Conservation (phyloP, 2,797 vertebrate species). For the Rhynchotus rufescens region DNA sequence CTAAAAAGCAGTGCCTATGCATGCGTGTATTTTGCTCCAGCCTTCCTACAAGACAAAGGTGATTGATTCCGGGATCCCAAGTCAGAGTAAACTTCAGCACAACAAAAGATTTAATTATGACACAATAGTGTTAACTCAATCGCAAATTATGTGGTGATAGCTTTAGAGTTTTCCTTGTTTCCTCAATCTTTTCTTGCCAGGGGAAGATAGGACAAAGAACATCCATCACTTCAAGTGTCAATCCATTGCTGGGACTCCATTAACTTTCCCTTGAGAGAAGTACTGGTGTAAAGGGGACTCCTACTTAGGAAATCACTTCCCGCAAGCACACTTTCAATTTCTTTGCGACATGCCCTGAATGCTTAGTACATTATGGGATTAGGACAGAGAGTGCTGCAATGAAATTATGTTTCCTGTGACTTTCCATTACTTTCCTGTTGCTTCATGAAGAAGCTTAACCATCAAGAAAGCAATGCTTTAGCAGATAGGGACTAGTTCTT, state of each 20-base stretch:
- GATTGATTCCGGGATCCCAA: background rate
- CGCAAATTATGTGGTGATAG: background rate
- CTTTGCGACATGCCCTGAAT: background rate
- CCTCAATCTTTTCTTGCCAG: background rate
- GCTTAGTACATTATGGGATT: background rate
- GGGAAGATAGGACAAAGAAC: background rate
- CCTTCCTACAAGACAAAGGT: background rate
- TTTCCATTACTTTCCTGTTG: background rate
- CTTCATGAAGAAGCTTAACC: background rate
- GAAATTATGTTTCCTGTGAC: background rate
- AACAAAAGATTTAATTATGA: background rate
- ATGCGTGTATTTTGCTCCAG: background rate
- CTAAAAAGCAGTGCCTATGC: background rate
- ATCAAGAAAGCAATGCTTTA: background rate
- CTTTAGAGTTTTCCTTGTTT: background rate
- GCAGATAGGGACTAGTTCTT: background rate
- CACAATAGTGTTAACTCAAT: background rate
- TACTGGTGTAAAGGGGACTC: background rate
- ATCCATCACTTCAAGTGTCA: background rate
- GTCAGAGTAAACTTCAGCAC: background rate
- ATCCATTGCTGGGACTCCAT: background rate
- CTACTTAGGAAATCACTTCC: background rate
- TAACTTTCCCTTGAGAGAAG: background rate
- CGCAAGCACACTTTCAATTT: conserved; percentile 16
- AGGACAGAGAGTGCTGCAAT: background rate